Conservation (phyloP, 2,888 invertebrate species). For the Leptarthrus brevirostris region DNA sequence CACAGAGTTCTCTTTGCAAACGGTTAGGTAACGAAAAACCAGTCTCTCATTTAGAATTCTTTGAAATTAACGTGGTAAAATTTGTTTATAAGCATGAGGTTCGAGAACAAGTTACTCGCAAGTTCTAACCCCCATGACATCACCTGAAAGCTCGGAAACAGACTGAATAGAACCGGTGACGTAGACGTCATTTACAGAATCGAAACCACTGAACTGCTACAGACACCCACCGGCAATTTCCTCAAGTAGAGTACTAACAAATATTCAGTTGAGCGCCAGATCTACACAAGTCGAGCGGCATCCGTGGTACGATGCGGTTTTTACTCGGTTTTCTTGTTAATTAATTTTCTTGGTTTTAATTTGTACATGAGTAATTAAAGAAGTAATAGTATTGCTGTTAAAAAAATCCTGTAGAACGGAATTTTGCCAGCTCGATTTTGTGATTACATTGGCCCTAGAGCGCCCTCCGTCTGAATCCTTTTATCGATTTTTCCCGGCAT, state of each 20-base stretch:
- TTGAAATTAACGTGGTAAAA: too few relatives aligned
- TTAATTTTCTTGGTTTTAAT: conserved; percentile 9
- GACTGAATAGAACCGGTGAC: conserved; percentile 9
- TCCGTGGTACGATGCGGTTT: not conserved
- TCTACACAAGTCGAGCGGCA: not conserved
- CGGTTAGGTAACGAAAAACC: too few relatives aligned
- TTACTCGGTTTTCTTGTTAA: conserved; percentile 2
- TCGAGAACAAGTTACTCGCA: too few relatives aligned
- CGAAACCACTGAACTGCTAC: not conserved
- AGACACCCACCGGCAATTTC: conserved; percentile 10
- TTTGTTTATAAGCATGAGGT: too few relatives aligned
- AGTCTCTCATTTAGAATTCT: too few relatives aligned
- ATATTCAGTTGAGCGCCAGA: conserved; percentile 48
- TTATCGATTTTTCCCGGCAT: conserved; percentile 19
- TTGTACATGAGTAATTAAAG: not conserved
- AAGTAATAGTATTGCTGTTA: not conserved
- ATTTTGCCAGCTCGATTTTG: too few relatives aligned
- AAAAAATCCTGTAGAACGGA: too few relatives aligned
- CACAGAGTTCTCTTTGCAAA: too few relatives aligned
- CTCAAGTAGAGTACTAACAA: conserved; percentile 2
- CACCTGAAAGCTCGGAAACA: conserved; percentile 9
- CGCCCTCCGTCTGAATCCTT: not conserved
- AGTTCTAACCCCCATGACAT: too few relatives aligned
- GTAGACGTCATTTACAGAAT: conserved; percentile 19
- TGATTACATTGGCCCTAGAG: too few relatives aligned